Conservation (phyloP, 2,113 vertebrate genomes). For the human region DNA sequence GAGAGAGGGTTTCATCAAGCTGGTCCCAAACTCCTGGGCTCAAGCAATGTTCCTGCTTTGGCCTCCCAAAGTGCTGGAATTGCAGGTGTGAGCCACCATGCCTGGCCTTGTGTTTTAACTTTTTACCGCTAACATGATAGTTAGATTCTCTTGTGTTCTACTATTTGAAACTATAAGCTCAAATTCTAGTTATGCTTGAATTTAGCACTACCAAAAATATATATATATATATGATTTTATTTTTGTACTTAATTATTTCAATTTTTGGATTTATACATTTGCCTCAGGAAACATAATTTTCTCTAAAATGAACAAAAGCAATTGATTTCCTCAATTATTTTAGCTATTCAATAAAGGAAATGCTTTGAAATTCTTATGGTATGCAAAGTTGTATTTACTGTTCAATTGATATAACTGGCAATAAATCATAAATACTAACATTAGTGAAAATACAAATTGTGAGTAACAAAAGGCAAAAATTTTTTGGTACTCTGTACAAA, state of each 20-base stretch:
- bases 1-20: neutral
- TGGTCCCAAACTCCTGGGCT: neutral
- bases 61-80: neutral
- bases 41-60: neutral
- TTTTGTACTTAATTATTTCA: slow-evolving; percentile 46
- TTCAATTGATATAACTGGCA: slow-evolving; percentile 62
- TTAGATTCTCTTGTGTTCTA: neutral
- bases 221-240: slow-evolving; percentile 4
- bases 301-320: slow-evolving; percentile 55
- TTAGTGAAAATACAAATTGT: slow-evolving; percentile 56
- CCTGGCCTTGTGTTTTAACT: neutral
- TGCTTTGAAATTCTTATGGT: slow-evolving; percentile 63
- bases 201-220: neutral
- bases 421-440: slow-evolving; percentile 70
- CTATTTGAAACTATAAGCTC: neutral
- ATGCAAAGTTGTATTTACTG: slow-evolving; percentile 53
- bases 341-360: slow-evolving; percentile 48
- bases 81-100: neutral
- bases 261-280: slow-evolving; percentile 44
- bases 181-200: neutral
- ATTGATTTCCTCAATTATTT: slow-evolving; percentile 57
- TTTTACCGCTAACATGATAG: neutral
- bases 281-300: slow-evolving; percentile 33
- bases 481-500: slow-evolving; percentile 59
- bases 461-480: slow-evolving; percentile 51